Conservation (phyloP, 2,888 invertebrate genomes). For the Ophonus ardosiacus region DNA sequence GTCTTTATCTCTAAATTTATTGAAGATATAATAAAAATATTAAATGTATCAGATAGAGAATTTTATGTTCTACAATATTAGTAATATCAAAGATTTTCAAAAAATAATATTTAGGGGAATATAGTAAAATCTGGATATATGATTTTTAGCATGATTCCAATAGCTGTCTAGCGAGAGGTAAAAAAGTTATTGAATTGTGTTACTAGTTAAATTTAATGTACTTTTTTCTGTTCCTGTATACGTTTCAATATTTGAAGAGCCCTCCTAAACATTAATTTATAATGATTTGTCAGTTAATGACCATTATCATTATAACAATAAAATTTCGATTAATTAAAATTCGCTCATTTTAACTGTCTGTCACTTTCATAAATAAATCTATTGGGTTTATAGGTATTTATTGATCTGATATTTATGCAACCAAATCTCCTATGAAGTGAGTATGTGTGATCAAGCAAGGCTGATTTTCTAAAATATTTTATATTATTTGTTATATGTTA, state of each 20-base stretch:
- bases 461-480: slow-evolving; percentile 67
- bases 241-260: not conserved
- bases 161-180: no score
- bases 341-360: not conserved
- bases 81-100: no score
- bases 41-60: no score
- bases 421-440: slow-evolving; percentile 11
- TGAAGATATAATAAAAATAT: no score
- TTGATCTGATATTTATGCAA: not conserved
- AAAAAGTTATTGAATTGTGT: no score
- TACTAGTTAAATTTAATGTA: no score
- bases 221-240: no score
- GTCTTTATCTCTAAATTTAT: no score
- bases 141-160: no score
- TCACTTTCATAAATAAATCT: not conserved
- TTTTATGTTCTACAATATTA: no score
- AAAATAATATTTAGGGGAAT: no score
- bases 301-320: not conserved
- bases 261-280: not conserved
- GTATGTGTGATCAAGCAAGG: slow-evolving; percentile 68
- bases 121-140: no score
- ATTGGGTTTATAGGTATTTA: not conserved
- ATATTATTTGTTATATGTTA: slow-evolving; percentile 4
- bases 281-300: not conserved
- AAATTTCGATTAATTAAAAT: not conserved